Evolutionary conservation across 2,888 invertebrate species (phyloP).

Genomic region (Ichneumoninae sp.): DNA sequence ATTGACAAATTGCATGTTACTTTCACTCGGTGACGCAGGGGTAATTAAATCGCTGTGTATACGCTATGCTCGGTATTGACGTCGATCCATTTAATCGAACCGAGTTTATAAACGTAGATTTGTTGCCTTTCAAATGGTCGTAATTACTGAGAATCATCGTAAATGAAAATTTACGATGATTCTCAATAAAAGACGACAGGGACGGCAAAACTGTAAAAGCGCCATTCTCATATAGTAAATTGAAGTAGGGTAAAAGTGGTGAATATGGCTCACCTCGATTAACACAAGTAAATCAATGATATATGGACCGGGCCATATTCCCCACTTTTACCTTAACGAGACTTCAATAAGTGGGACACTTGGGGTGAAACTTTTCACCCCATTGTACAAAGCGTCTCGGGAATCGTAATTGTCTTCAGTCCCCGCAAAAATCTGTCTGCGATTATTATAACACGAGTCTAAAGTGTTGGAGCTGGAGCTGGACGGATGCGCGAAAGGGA

Average conservation of each 20-base stretch:
- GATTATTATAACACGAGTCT: slow-evolving; percentile 6
- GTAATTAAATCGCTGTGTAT: neutral
- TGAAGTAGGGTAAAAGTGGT: neutral
- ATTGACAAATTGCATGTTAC: neutral
- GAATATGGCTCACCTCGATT: too few species aligned
- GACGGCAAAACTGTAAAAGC: too few species aligned
- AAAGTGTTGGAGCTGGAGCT: slow-evolving; percentile 11
- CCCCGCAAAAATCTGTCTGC: neutral
- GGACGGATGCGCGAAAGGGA: slow-evolving; percentile 20
- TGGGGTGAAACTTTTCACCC: neutral
- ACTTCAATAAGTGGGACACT: neutral
- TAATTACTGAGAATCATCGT: neutral
- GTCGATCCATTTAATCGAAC: neutral
- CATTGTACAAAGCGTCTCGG: too few species aligned
- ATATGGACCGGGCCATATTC: too few species aligned
- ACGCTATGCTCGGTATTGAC: too few species aligned
- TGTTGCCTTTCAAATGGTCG: neutral
- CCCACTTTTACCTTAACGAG: neutral
- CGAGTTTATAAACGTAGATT: neutral
- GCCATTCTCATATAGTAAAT: neutral
- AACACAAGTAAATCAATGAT: too few species aligned
- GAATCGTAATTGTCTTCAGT: neutral
- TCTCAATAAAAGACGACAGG: neutral
- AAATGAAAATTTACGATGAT: neutral
- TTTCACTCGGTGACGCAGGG: neutral